Evolutionary conservation across 2,113 vertebrate genomes (phyloP), one percentile per base, ranked within the genome.

Genomic region (Balaenoptera acutorostrata): DNA sequence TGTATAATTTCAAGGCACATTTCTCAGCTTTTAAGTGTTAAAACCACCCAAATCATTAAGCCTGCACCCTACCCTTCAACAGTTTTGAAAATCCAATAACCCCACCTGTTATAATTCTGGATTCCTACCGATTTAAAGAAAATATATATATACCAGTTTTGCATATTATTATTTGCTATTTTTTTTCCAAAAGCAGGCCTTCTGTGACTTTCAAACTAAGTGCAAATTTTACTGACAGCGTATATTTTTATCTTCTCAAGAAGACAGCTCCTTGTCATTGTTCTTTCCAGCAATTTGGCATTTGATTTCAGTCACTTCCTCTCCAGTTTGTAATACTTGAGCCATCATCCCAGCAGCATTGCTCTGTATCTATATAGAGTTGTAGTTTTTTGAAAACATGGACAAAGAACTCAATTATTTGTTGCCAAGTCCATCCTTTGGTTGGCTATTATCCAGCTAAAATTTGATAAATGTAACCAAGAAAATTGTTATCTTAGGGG

Each of bases 121-220:
- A n/a, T 52, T 77, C 14, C 33, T 78, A 59, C 44, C 75, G 33
- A 64, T 49, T 55, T 75, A 63, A 75, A 15, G 39, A 77, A 36
- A 31, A 81, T 4, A 25, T 25, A 71, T 27, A 66, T 1, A 83
- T 0, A 89, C 36, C 29, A 29, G 25, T 55, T 83, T 87, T 46
- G 87, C 66, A 68, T 75, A 57, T 91, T 78, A 31, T 74, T 68
- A 64, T 90, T 69, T 88, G n/a, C 41, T 52, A 0, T 29, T n/a
- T 77, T 25, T 66, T 41, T 44, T 13, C 39, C 18, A 69, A 83
- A 92, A 93, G 57, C 5, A 72, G 46, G 15, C 49, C 92, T 96
- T 92, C 83, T 96, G 90, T 93, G 92, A n/a, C 85, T 95, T 95
- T 93, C 81, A 88, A 92, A 95, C 66, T 91, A 86, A 96, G 63